Evolutionary conservation across 2,888 invertebrate genomes (phyloP).

Genomic region (Zelleria hepariella): DNA sequence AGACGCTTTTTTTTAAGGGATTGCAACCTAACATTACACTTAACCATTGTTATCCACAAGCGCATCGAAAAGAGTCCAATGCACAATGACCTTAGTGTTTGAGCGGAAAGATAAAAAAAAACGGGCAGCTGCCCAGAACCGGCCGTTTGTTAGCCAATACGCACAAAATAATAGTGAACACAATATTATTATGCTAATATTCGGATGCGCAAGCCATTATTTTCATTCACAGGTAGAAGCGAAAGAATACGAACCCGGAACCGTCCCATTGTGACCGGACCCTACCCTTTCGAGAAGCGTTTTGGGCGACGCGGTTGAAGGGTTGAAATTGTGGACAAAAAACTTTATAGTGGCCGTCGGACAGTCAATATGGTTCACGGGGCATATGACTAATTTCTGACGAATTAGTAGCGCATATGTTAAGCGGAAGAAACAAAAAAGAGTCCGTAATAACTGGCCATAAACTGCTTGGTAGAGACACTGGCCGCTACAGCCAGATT

Average conservation of each 20-base stretch:
- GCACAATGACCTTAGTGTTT: constrained; percentile 49
- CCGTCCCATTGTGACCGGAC: constrained; percentile 28
- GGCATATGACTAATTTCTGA: constrained; percentile 55
- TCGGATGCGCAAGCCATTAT: constrained; percentile 47
- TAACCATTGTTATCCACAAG: neutral
- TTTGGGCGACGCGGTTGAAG: constrained; percentile 28
- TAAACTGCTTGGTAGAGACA: neutral
- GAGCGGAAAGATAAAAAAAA: constrained; percentile 19
- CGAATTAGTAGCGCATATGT: constrained; percentile 48
- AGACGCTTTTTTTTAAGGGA: neutral
- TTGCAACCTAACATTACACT: constrained; percentile 1
- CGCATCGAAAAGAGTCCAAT: constrained; percentile 33
- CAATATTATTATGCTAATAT: constrained; percentile 66
- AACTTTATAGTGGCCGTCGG: constrained; percentile 6
- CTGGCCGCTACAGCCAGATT: neutral
- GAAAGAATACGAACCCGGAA: constrained; percentile 40
- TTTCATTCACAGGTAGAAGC: constrained; percentile 48
- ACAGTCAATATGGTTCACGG: constrained; percentile 8
- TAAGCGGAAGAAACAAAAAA: neutral
- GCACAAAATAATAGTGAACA: constrained; percentile 55
- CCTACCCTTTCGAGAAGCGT: constrained; percentile 35
- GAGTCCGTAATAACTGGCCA: neutral
- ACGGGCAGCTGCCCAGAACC: constrained; percentile 31
- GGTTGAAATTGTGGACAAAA: constrained; percentile 35
- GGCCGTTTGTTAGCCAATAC: constrained; percentile 54